phyloP scores from a whole-genome alignment of 2,113 vertebrate genomes.

The Donacobius atricapilla region DNA sequence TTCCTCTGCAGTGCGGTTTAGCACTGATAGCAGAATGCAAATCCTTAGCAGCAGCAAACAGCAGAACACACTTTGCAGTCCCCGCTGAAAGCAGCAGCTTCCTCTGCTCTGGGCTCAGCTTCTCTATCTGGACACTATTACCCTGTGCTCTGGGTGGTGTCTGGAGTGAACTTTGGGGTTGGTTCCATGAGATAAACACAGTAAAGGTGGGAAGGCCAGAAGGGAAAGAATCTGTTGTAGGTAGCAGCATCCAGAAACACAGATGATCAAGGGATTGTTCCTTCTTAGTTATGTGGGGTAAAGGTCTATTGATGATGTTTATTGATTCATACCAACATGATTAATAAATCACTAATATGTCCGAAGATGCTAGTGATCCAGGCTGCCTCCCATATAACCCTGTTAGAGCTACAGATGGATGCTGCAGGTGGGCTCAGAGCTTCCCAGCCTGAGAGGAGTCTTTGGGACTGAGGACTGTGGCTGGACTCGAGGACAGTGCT shows the following conservation, averaged over 20 bases:
- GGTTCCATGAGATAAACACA: neutral
- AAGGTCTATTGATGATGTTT: neutral
- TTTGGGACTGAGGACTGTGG: neutral
- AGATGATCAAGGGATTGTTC: neutral
- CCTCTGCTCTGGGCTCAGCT: neutral
- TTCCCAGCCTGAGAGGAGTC: accelerated
- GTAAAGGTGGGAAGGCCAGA: neutral
- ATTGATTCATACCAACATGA: neutral
- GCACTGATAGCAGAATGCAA: neutral
- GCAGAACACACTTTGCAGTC: neutral
- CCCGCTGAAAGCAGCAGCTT: neutral
- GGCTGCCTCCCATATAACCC: neutral
- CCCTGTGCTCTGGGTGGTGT: neutral
- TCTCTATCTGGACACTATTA: neutral
- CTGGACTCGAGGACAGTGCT: neutral
- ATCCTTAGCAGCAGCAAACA: neutral
- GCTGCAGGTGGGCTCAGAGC: neutral
- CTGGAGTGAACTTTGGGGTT: neutral
- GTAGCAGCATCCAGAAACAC: neutral
- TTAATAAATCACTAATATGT: neutral
- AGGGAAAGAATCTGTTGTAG: neutral
- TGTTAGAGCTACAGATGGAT: neutral
- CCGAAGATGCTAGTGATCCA: neutral
- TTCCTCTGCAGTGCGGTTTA: neutral
- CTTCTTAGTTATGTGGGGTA: neutral